Evolutionary conservation across 92 coral and sea anemone genomes (phyloP), one percentile per base, ranked within the genome.

Genomic region (Scolanthus callimorphus): DNA sequence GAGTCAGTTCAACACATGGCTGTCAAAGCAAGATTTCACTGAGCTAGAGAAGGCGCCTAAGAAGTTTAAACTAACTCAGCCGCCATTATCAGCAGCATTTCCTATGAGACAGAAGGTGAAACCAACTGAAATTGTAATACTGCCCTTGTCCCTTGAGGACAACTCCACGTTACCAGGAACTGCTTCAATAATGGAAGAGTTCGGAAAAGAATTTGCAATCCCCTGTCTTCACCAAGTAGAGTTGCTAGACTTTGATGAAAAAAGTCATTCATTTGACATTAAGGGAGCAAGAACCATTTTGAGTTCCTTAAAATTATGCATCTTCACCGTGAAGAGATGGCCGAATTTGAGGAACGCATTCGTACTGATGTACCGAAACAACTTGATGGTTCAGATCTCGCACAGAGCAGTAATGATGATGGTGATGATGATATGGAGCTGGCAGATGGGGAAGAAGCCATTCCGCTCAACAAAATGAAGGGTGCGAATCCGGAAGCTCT

Each of bases 121-220:
- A 25, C 45, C 4, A 55, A 31, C 51, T 2, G 28, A 34, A 1
- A 17, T 6, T 4, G 12, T 65, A 12, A 73, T 80, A 26, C 51
- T 80, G 49, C 80, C 87, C n/a, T 44, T 80, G 2, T 73, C 72
- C 1, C 48, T 80, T 0, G 81, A 80, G 47, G 27, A 73, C 29
- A 80, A 80, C 47, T 19, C 65, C 3, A 73, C 77, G 4, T 29
- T 60, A 2, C 38, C 74, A 0, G 80, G 85, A 0, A 71, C 85
- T 21, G 76, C 76, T 27, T 55, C 75, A 0, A 73, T 80, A 17
- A 3, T 72, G 28, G 87, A 80, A 24, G 58, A 80, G 54, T 67
- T 80, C 46, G 81, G 71, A 11, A 58, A 73, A 26, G 81, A 65
- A 31, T 72, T 67, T 48, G 22, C 41, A 25, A 48, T 80, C 13